Evolutionary conservation across 2,797 vertebrate species (phyloP).

Genomic region (Holocentrus rufus): DNA sequence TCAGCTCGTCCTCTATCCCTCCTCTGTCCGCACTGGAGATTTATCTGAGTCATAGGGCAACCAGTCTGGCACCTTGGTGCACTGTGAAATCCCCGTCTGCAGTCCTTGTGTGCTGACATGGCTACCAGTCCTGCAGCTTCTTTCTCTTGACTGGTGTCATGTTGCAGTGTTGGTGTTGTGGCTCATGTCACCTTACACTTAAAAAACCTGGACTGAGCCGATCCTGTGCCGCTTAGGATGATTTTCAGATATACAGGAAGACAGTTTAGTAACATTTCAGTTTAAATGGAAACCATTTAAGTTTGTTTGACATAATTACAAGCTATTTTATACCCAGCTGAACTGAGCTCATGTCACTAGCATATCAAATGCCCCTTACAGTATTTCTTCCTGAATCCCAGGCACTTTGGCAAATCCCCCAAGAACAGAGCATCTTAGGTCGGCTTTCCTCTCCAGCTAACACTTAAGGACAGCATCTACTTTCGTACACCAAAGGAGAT

Average conservation of each 20-base stretch:
- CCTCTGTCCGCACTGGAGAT: conserved; percentile 28
- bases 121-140: not conserved
- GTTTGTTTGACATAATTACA: not conserved
- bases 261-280: not conserved
- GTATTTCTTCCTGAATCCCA: not conserved
- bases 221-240: not conserved
- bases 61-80: not conserved
- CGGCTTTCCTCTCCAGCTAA: not conserved
- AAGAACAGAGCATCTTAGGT: conserved; percentile 4
- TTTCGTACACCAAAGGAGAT: not conserved
- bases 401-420: not conserved
- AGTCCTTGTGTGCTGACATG: conserved; percentile 22
- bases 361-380: no score
- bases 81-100: conserved; percentile 11
- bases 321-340: not conserved
- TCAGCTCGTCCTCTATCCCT: conserved; percentile 20
- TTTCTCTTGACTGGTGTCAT: not conserved
- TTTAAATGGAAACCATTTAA: not conserved
- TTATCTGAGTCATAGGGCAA: conserved; percentile 34
- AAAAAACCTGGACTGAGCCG: not conserved
- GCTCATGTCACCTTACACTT: conserved; percentile 1
- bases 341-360: not conserved
- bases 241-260: not conserved
- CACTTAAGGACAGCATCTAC: conserved; percentile 4
- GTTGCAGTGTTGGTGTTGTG: not conserved